Base-by-base conservation (phyloP, 2,888 invertebrate species). In the Penaeus monodon region DNA sequence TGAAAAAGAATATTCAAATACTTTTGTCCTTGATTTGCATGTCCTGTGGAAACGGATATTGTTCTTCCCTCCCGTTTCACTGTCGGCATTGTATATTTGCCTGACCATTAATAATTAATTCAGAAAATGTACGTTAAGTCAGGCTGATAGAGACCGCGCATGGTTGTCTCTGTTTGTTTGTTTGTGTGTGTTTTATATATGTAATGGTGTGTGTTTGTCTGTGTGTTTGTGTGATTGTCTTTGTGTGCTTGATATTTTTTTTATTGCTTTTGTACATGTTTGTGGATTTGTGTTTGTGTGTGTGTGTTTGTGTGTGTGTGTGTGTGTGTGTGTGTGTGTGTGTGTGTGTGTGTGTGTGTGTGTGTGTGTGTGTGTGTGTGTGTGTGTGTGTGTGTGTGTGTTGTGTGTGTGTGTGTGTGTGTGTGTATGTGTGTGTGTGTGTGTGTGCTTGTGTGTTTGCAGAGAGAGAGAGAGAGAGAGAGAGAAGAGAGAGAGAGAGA, bases 291-390 rank as follows among this genome's bases (percentile, higher is more conserved):
- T 70, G 70, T 63, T 29, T 64, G 29, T 64, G 29, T 79, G 79
- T 79, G 79, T 79, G 79, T 79, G 64, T 79, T 65, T 79, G 79
- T 79, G 64, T 65, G 64, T 64, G 29, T 79, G 64, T 63, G 78
- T 78, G 63, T 63, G 78, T 49, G 27, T 63, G 27, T 57, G 57
- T 78, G 78, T n/a, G 24, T 63, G 57, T 20, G 77, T 77, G 29
- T 44, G 38, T 10, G 10, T 44, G 10, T 44, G 38, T 44, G 10
- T 10, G 7, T 44, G 38, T 7, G 38, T 66, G 38, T 44, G 38
- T 3, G 38, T 8, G 38, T 24, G 66, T 8, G 8, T 27, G 8
- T 38, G 38, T 38, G 38, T 38, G 38, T 38, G 38, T 38, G 38
- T 38, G 38, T 38, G 38, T 38, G 38, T 38, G 2, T 38, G 38